Percentiles rank a stretch among this genome's conserved stretches.
Conservation (phyloP, 2,113 vertebrate genomes). For the Dromas ardeola region DNA sequence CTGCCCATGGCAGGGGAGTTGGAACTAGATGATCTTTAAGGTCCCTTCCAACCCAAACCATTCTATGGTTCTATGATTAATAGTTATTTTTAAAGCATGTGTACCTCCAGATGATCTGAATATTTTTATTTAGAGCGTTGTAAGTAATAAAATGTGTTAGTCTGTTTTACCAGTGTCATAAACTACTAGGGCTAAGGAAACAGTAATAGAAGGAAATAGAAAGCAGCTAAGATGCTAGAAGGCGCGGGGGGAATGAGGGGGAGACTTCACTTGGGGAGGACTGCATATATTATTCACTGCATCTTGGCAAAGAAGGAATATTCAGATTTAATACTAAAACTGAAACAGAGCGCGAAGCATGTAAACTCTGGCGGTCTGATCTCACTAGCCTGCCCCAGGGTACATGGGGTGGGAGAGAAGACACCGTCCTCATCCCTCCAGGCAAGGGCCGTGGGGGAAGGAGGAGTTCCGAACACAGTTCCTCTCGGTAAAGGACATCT, state of each 20-base stretch:
- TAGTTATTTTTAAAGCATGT: not conserved
- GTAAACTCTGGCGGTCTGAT: not conserved
- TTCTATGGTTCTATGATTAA: not conserved
- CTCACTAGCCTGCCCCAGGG: fast-evolving
- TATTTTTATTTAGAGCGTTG: not conserved
- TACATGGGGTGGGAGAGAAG: not conserved
- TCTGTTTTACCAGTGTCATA: not conserved
- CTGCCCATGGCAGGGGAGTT: too few relatives aligned
- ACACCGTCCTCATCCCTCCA: fast-evolving
- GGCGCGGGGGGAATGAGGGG: too few relatives aligned
- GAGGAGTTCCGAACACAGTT: not conserved
- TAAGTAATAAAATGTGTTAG: not conserved
- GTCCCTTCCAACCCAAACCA: too few relatives aligned
- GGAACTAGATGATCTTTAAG: too few relatives aligned
- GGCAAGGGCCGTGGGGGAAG: not conserved
- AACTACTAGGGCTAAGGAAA: not conserved
- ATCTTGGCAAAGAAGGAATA: not conserved
- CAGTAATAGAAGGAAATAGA: not conserved
- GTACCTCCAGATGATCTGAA: not conserved
- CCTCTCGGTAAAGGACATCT: not conserved
- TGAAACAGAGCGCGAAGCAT: not conserved
- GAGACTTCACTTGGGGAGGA: not conserved
- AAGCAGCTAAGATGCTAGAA: not conserved
- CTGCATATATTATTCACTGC: not conserved
- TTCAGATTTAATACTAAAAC: not conserved